Percentiles rank a stretch among this genome's conserved stretches.
phyloP scores from a whole-genome alignment of 2,797 vertebrate genomes.

The Petrocephalus schoutedeni region DNA sequence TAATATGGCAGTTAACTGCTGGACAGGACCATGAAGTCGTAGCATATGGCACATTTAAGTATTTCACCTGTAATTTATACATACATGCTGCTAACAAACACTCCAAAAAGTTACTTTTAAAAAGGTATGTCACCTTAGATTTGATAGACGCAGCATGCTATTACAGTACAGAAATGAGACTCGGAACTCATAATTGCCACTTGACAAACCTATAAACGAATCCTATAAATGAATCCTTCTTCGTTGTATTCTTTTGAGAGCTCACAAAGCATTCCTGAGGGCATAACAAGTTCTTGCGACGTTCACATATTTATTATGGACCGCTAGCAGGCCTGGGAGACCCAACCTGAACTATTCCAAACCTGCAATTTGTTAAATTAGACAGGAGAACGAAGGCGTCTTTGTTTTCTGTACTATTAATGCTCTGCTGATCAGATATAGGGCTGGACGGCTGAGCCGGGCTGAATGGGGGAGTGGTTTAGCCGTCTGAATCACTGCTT shows the following conservation, averaged over 20 bases:
- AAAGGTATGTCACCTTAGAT: background rate
- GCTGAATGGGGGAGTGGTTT: background rate
- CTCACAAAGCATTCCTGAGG: background rate
- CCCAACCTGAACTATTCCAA: background rate
- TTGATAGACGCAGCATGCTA: background rate
- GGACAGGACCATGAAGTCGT: background rate
- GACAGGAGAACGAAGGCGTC: background rate
- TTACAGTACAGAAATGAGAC: background rate
- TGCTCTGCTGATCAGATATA: background rate
- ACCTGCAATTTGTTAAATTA: slow-evolving; percentile 20
- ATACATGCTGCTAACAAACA: background rate
- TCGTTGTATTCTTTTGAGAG: background rate
- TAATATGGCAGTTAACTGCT: slow-evolving; percentile 5
- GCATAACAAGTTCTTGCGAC: background rate
- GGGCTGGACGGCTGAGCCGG: background rate
- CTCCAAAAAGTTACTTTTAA: background rate
- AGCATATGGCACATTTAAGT: background rate
- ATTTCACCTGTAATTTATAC: background rate
- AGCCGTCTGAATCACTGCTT: background rate
- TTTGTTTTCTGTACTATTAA: slow-evolving; percentile 4
- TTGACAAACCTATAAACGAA: background rate
- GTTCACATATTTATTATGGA: slow-evolving; percentile 18
- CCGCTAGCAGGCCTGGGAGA: background rate
- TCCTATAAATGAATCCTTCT: background rate
- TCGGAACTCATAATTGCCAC: background rate